Base-by-base conservation (phyloP, 2,888 invertebrate species). In the Drosophila robusta region DNA sequence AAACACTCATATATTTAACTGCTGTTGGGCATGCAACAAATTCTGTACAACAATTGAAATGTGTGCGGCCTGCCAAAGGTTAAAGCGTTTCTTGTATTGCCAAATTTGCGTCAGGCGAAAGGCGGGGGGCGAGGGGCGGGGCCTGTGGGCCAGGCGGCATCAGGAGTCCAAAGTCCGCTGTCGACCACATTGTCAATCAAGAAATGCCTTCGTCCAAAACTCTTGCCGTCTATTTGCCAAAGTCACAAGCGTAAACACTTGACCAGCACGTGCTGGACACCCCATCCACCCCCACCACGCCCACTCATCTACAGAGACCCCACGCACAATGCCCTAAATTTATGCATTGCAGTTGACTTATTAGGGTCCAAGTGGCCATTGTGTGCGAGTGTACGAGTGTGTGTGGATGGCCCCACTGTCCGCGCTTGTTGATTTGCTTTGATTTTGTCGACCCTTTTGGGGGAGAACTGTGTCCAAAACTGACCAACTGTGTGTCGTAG, bases 311-410 rank as follows among this genome's bases (percentile, higher is more conserved):
- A 12, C 12, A 12, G 34, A 51, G 46, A 58, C 32, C 69, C 61
- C 63, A 46, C 44, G 57, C 66, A 71, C 75, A 70, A 76, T 77
- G 57, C 57, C 52, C 56, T 8, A 80, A 89, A 85, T 89, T 85
- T 89, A 85, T 85, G 85, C 89, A 87, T 89, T 89, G 87, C 84
- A 78, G 87, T 84, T 85, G 87, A 84, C 90, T 86, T 89, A 86
- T 89, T 85, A 80, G 89, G 90, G 89, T 80, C 74, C 67, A 41
- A 51, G 55, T 77, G 70, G 65, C 70, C 36, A 80, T 64, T 67
- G 63, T 61, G 4, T 12, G 26, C 18, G n/a, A 18, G 39, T 58
- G 44, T 44, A 34, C 4, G 44, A 42, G 57, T 45, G 42, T 47
- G 42, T 62, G 39, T 47, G 32, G 9, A 8, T 3, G 22, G 1